Evolutionary conservation across 2,888 invertebrate species (phyloP).

Genomic region (Diarsia dahlii): DNA sequence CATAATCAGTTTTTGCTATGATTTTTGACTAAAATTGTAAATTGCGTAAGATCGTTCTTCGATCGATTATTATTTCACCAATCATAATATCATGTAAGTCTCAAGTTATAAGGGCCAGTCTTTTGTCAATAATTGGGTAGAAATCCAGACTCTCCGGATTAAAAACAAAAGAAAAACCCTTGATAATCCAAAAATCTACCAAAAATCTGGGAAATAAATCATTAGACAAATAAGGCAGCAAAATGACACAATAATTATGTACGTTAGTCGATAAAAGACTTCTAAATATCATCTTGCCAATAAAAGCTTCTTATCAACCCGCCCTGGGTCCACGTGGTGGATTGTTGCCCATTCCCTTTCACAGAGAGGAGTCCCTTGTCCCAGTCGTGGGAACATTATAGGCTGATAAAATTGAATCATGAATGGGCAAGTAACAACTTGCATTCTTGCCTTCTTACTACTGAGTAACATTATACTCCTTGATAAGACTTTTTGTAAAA

Average conservation of each 20-base stretch:
- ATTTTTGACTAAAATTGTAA: not conserved
- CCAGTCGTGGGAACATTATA: no score
- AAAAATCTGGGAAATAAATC: no score
- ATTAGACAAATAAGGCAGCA: not conserved
- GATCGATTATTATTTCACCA: not conserved
- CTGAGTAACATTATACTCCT: not conserved
- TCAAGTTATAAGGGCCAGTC: not conserved
- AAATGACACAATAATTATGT: not conserved
- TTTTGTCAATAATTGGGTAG: not conserved
- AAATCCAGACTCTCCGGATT: not conserved
- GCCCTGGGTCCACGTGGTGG: no score
- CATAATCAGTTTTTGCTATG: not conserved
- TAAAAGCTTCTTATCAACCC: not conserved
- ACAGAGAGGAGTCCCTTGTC: no score
- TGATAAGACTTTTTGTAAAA: not conserved
- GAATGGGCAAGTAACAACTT: not conserved
- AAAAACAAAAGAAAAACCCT: not conserved
- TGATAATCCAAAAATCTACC: no score
- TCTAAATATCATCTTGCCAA: not conserved
- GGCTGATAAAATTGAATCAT: no score
- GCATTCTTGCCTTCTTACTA: not conserved
- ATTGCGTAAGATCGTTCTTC: no score
- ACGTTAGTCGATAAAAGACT: no score
- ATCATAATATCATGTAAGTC: not conserved
- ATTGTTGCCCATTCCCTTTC: no score